phyloP scores from a whole-genome alignment of 1,140 invertebrate genomes.

The Parasteatoda tepidariorum region DNA sequence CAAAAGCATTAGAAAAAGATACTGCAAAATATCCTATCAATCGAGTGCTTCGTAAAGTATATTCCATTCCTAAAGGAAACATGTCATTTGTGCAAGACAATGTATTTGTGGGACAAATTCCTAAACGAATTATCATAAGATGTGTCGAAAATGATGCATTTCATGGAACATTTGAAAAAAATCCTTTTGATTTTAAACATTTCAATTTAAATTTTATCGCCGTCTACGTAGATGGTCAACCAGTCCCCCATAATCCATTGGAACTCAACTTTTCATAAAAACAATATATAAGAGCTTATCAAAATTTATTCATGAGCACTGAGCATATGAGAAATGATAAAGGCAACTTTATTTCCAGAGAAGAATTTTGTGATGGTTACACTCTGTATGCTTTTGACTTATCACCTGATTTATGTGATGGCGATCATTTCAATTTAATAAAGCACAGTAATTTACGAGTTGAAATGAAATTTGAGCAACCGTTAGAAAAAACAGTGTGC shows the following conservation, averaged over 20 bases:
- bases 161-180: constrained; percentile 3
- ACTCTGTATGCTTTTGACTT: neutral
- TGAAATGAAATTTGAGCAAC: no score
- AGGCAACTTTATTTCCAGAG: neutral
- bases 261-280: constrained; percentile 19
- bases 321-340: neutral
- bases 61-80: constrained; percentile 11
- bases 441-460: neutral
- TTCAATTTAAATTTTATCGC: constrained; percentile 26
- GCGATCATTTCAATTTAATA: neutral
- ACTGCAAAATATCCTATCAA: constrained; percentile 19
- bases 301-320: constrained; percentile 6
- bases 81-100: constrained; percentile 28
- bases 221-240: constrained; percentile 33
- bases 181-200: constrained; percentile 44
- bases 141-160: constrained; percentile 37
- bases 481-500: no score
- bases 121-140: constrained; percentile 19
- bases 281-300: constrained; percentile 31
- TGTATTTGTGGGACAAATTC: constrained; percentile 36
- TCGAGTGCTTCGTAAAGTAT: constrained; percentile 6
- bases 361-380: neutral
- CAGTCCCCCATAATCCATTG: constrained; percentile 18
- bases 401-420: neutral
- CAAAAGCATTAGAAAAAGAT: constrained; percentile 15